A percentile compares a stretch with the other conserved stretches of the same genome.
These are phyloP conservation scores for Coendou prehensilis DNA, from an alignment of 2,797 vertebrate genomes.

Conservation along the genomic window DNA sequence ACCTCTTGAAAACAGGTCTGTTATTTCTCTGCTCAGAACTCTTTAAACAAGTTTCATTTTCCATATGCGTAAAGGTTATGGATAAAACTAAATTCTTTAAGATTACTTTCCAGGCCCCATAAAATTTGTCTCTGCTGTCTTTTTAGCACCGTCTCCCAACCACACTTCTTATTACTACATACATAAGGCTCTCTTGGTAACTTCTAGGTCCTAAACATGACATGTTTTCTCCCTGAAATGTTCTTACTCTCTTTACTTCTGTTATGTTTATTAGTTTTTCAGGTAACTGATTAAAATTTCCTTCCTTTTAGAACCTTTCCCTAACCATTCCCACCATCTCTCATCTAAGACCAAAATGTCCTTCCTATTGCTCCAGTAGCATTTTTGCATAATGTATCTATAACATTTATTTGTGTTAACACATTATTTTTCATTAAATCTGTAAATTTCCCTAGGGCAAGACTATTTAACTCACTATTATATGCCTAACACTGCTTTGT, in stretches of 20 bases:
- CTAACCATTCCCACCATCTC: background rate
- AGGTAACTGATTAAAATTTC: background rate
- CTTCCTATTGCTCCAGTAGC: background rate
- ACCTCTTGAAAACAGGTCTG: background rate
- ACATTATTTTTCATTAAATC: background rate
- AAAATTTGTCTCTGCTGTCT: background rate
- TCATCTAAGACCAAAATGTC: background rate
- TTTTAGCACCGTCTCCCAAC: background rate
- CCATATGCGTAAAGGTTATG: background rate
- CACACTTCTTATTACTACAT: background rate
- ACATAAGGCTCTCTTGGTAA: background rate
- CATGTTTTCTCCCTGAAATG: background rate
- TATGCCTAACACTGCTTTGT: background rate
- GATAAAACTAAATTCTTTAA: constrained; percentile 28
- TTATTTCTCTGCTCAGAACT: constrained; percentile 42
- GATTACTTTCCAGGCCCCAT: background rate
- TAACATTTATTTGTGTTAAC: background rate
- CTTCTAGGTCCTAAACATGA: background rate
- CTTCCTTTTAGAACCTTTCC: background rate
- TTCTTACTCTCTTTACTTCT: background rate
- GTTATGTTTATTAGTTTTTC: background rate
- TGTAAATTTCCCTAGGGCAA: background rate
- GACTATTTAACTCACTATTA: background rate
- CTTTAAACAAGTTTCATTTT: constrained; percentile 2
- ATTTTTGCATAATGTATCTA: background rate